phyloP scores from a whole-genome alignment of 2,888 invertebrate species.

The Polietes domitor region DNA sequence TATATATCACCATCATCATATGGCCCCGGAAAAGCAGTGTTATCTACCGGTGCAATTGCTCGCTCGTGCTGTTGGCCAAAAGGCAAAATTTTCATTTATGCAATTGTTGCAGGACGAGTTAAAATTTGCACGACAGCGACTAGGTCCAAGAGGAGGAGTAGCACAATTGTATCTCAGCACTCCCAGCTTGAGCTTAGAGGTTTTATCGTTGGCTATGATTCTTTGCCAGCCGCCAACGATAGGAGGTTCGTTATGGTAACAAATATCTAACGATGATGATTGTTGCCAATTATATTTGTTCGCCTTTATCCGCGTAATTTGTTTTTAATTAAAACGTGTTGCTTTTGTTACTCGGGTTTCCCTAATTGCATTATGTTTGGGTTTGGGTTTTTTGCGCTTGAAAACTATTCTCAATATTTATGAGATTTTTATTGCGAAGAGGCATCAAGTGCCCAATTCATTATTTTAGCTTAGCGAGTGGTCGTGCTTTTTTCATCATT shows the following conservation, averaged over 20 bases:
- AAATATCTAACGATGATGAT: conserved; percentile 46
- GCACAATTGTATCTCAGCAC: background rate
- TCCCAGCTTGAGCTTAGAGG: background rate
- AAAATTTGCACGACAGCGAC: no score
- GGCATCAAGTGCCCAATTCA: background rate
- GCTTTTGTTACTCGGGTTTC: background rate
- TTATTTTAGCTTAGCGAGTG: background rate
- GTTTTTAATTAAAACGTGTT: conserved; percentile 64
- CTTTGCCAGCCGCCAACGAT: background rate
- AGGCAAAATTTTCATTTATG: background rate
- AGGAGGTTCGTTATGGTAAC: conserved; percentile 61
- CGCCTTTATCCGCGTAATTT: conserved; percentile 64
- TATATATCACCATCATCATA: background rate
- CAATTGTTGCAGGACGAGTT: background rate
- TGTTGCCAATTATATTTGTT: conserved; percentile 63
- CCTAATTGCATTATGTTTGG: conserved; percentile 28
- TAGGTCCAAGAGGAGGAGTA: no score
- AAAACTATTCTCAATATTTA: conserved; percentile 12
- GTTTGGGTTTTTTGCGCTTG: background rate
- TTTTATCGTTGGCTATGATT: background rate
- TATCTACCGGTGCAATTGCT: no score
- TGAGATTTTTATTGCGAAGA: background rate
- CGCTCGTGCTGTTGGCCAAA: conserved; percentile 1
- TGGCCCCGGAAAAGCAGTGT: no score
- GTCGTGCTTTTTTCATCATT: background rate